Percentiles rank a stretch among this genome's conserved stretches.
Conservation (phyloP, 2,113 vertebrate genomes). For the Calonectris borealis region DNA sequence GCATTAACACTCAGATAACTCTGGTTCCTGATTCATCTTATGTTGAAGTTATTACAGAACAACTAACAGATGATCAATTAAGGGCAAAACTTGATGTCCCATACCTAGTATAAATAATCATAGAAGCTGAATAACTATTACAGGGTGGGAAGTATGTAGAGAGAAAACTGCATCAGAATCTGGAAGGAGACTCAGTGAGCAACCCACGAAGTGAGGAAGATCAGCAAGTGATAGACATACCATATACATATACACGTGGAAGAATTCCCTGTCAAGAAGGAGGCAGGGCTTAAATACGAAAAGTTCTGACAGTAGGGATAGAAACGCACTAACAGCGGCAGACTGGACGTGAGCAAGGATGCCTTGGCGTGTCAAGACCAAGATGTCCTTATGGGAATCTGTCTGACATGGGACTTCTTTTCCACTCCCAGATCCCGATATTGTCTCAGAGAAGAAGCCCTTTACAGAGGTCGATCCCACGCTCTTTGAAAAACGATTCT, state of each 20-base stretch:
- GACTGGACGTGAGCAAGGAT: neutral
- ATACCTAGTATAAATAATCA: neutral
- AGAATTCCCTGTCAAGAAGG: neutral
- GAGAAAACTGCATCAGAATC: neutral
- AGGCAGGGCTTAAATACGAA: neutral
- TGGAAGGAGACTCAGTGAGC: neutral
- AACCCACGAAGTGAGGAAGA: neutral
- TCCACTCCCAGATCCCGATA: conserved; percentile 73
- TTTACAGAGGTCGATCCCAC: conserved; percentile 87
- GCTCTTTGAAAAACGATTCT: conserved; percentile 91
- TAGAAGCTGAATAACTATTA: neutral
- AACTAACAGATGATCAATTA: neutral
- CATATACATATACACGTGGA: rapidly evolving
- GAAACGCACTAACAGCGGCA: rapidly evolving
- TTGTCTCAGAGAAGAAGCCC: conserved; percentile 79
- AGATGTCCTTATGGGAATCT: neutral
- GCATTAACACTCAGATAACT: too few species aligned
- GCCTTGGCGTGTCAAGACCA: neutral
- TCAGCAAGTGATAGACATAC: neutral
- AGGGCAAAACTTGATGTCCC: neutral
- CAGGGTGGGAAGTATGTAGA: neutral
- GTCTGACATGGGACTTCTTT: neutral
- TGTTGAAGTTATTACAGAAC: neutral
- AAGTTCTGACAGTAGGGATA: neutral
- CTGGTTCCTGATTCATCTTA: neutral